A percentile compares a stretch with the other conserved stretches of the same genome.
Conservation (phyloP, 2,113 vertebrate genomes). For the Campylomormyrus numenius region DNA sequence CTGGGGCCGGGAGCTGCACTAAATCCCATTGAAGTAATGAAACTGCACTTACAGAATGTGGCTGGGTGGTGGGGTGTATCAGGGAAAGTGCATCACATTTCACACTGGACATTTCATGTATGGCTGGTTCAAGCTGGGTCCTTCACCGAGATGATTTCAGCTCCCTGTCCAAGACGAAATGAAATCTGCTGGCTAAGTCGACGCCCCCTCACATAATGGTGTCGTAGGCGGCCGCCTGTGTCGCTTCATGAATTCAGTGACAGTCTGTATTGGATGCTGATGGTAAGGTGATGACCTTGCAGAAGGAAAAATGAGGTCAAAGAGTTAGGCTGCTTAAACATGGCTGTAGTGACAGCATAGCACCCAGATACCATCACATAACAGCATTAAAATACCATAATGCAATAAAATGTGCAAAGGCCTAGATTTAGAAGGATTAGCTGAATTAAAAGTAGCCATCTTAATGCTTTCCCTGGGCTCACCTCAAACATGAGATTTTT, state of each 20-base stretch:
- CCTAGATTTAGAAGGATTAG: not conserved
- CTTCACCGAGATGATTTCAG: not conserved
- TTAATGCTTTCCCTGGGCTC: not conserved
- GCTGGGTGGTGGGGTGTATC: not conserved
- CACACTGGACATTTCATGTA: not conserved
- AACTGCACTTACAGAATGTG: constrained; percentile 15
- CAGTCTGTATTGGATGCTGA: not conserved
- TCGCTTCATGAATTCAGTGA: not conserved
- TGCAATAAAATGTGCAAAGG: not conserved
- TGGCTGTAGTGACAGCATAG: not conserved
- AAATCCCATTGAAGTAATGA: constrained; percentile 14
- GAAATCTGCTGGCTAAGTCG: not conserved
- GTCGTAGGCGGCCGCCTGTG: not conserved
- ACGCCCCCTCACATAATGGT: not conserved
- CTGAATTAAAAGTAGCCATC: not conserved
- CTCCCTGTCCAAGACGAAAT: not conserved
- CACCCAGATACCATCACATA: not conserved
- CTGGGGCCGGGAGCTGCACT: not conserved
- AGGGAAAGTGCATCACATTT: not conserved
- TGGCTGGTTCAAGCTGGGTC: not conserved
- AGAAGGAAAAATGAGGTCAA: not conserved
- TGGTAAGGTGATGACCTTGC: not conserved
- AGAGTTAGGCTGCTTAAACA: not conserved
- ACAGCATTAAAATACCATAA: not conserved
- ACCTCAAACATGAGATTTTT: not conserved